Conservation (phyloP, 1,140 invertebrate genomes). For the Ephestia elutella region DNA sequence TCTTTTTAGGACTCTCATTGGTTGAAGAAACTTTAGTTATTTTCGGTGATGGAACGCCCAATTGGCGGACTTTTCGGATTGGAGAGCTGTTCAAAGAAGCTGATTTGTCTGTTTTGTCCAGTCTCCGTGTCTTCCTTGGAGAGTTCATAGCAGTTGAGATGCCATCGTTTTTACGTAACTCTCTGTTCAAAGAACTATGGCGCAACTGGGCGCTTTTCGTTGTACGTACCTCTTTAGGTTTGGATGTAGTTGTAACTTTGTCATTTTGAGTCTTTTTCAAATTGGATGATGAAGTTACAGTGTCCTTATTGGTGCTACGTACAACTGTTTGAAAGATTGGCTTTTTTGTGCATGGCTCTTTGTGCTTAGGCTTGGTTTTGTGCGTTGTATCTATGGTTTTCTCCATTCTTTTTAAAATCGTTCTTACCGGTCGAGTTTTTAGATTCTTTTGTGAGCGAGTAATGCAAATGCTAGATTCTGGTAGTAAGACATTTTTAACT, state of each 20-base stretch:
- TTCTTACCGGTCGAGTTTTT: slow-evolving; percentile 57
- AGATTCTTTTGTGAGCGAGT: slow-evolving; percentile 53
- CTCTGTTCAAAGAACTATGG: slow-evolving; percentile 61
- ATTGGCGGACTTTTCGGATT: slow-evolving; percentile 66
- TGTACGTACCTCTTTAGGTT: slow-evolving; percentile 50
- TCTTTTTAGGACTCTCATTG: slow-evolving; percentile 60
- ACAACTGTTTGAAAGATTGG: slow-evolving; percentile 68
- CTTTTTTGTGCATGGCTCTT: slow-evolving; percentile 46
- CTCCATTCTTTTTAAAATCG: slow-evolving; percentile 53
- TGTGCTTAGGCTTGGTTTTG: slow-evolving; percentile 42
- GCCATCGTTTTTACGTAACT: slow-evolving; percentile 49
- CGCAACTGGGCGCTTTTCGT: slow-evolving; percentile 53
- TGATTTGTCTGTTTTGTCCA: slow-evolving; percentile 69
- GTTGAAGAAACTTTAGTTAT: slow-evolving; percentile 53
- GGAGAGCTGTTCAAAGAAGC: slow-evolving; percentile 68
- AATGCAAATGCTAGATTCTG: slow-evolving; percentile 35
- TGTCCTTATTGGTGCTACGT: slow-evolving; percentile 47
- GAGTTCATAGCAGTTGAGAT: slow-evolving; percentile 53
- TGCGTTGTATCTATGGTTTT: slow-evolving; percentile 37
- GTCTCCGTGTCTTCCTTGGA: slow-evolving; percentile 61
- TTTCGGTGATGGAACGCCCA: slow-evolving; percentile 52
- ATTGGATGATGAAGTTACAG: slow-evolving; percentile 42
- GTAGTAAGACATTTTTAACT: slow-evolving; percentile 46
- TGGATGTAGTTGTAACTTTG: slow-evolving; percentile 48
- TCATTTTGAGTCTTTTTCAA: slow-evolving; percentile 46